Conservation (phyloP, 2,888 invertebrate species). For the Luperina testacea region DNA sequence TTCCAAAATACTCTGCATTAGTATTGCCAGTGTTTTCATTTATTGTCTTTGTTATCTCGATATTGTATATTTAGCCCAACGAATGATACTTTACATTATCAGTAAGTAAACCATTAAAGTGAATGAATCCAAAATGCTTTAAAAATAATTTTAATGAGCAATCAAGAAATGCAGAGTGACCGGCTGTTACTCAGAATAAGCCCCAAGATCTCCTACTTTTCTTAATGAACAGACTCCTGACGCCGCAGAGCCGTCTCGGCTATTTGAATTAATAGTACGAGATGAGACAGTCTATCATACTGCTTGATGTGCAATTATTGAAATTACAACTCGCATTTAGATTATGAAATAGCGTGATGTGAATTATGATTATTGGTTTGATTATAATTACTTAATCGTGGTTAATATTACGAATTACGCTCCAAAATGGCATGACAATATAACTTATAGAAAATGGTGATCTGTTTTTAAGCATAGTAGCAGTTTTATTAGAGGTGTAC, state of each 20-base stretch:
- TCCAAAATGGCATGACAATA: background rate
- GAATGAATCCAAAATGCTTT: slow-evolving; percentile 25
- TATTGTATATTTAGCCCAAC: background rate
- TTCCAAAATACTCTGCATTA: too few relatives aligned
- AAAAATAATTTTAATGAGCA: slow-evolving; percentile 59
- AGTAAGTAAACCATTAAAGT: slow-evolving; percentile 13
- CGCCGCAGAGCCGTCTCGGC: slow-evolving; percentile 15
- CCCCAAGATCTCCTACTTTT: slow-evolving; percentile 49
- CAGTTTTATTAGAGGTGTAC: background rate
- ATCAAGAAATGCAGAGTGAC: slow-evolving; percentile 35
- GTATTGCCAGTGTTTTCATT: too few relatives aligned
- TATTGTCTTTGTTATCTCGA: too few relatives aligned
- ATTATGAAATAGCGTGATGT: background rate
- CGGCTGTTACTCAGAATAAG: slow-evolving; percentile 49
- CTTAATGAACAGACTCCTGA: slow-evolving; percentile 59
- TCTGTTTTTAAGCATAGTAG: background rate
- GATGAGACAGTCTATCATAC: slow-evolving; percentile 39
- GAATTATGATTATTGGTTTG: slow-evolving; percentile 6
- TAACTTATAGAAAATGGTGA: background rate
- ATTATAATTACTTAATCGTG: background rate
- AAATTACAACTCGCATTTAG: slow-evolving; percentile 28
- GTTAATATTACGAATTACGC: background rate
- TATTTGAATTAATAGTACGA: slow-evolving; percentile 46
- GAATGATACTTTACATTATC: background rate
- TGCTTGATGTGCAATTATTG: slow-evolving; percentile 27